Base-by-base conservation (phyloP, 1,140 invertebrate species). In the Scaptomyza montana region DNA sequence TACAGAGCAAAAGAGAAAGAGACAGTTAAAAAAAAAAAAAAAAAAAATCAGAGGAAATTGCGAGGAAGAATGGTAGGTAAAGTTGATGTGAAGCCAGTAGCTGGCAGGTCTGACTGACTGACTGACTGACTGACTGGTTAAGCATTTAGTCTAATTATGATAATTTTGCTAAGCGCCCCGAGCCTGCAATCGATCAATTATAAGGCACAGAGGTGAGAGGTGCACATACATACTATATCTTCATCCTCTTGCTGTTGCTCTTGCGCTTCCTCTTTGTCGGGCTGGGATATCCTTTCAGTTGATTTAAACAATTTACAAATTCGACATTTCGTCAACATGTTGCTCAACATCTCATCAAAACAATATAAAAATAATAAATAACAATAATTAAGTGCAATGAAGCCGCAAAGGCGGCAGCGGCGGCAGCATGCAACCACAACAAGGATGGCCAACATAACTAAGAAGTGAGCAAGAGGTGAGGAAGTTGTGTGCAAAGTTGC, bases 331-430 rank as follows among this genome's bases (percentile, higher is more conserved):
- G 84, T 87, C 84, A 87, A 87, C 84, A 87, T 89, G 84, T 75
- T 87, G 84, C 74, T 82, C 66, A 87, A 87, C 84, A 87, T 87
- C 84, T 87, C 82, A 87, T 87, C 82, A 87, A 87, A 86, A 82
- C 82, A 82, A 87, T 87, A 87, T 87, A 87, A 89, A 87, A 87
- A 87, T 87, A 87, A 87, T 87, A 87, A 87, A 87, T 87, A 87
- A 87, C 84, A 87, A 87, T 87, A 89, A 87, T 87, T 89, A 87
- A 89, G 84, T 74, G 79, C 84, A 87, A 87, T 87, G 72, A 87
- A 89, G 82, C 64, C 67, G 66, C 51, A 77, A 74, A 59, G 50
- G 57, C 46, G 55, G 54, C 45, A n/a, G 43, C 49, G 39, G 36
- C 45, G 50, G 8, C 21, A 25, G 21, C 21, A 25, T 25, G 21